These are phyloP conservation scores for Ruditapes philippinarum DNA, from an alignment of 1,140 invertebrate species.

Conservation along the genomic window DNA sequence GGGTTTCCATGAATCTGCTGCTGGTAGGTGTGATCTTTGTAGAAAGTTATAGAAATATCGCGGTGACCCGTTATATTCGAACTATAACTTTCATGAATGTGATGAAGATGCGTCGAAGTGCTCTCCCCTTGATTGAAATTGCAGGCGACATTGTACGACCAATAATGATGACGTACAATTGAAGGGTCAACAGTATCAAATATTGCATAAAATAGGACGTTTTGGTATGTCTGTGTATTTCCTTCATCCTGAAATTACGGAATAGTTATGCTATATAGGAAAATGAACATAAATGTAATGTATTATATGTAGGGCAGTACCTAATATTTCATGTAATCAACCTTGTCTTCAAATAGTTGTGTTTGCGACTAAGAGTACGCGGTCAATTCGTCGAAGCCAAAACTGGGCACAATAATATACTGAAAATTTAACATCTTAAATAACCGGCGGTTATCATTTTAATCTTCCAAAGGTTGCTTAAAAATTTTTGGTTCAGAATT, in stretches of 20 bases:
- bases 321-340: no score
- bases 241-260: background rate
- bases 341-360: no score
- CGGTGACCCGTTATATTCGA: background rate
- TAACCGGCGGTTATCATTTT: no score
- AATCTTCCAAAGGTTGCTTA: no score
- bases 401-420: no score
- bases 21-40: background rate
- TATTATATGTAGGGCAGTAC: background rate
- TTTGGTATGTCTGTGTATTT: background rate
- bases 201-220: background rate
- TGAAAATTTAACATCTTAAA: no score
- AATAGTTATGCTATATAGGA: background rate
- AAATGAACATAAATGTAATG: background rate
- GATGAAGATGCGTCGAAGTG: constrained; percentile 1
- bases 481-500: no score
- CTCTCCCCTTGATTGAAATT: background rate
- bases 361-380: no score
- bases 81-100: background rate
- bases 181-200: constrained; percentile 6
- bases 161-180: background rate
- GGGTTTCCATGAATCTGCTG: background rate
- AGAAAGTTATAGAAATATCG: background rate
- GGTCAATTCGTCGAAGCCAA: no score
- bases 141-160: constrained; percentile 29